Evolutionary conservation across 2,888 invertebrate genomes (phyloP).

Genomic region (Cryptocheilus praepositus): DNA sequence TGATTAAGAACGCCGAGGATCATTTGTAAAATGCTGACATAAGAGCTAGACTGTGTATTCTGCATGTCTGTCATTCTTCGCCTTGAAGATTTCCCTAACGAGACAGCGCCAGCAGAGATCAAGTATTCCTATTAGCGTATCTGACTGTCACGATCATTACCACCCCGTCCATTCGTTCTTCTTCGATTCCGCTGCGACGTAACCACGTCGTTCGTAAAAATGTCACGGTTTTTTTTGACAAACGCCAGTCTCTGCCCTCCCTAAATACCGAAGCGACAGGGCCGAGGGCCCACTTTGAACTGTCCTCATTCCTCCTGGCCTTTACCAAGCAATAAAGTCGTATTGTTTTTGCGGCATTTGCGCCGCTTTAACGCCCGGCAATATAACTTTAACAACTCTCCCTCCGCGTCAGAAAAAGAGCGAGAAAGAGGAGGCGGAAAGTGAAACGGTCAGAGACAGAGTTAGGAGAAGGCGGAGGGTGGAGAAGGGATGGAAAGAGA

Average conservation of each 20-base stretch:
- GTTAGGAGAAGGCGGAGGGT: conserved; percentile 14
- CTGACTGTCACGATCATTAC: background rate
- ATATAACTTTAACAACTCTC: conserved; percentile 71
- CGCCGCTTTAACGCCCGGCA: conserved; percentile 67
- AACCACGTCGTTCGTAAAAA: conserved; percentile 42
- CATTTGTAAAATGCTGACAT: too few species aligned
- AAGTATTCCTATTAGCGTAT: too few species aligned
- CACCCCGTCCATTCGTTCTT: background rate
- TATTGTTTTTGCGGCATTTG: conserved; percentile 70
- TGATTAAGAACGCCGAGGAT: too few species aligned
- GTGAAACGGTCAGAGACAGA: conserved; percentile 17
- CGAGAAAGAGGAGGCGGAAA: conserved; percentile 22
- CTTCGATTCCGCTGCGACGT: background rate
- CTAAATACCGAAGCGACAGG: conserved; percentile 33
- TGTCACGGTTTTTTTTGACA: conserved; percentile 51
- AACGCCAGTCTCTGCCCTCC: conserved; percentile 36
- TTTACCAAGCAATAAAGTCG: conserved; percentile 65
- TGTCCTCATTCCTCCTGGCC: conserved; percentile 22
- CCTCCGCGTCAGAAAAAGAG: conserved; percentile 16
- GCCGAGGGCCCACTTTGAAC: conserved; percentile 21
- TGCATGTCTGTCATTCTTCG: too few species aligned
- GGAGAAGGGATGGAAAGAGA: conserved; percentile 20
- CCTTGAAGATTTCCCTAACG: too few species aligned
- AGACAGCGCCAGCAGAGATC: too few species aligned
- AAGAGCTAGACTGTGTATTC: too few species aligned